Evolutionary conservation across 2,797 vertebrate genomes (phyloP).

Genomic region (Rallus crepitans): DNA sequence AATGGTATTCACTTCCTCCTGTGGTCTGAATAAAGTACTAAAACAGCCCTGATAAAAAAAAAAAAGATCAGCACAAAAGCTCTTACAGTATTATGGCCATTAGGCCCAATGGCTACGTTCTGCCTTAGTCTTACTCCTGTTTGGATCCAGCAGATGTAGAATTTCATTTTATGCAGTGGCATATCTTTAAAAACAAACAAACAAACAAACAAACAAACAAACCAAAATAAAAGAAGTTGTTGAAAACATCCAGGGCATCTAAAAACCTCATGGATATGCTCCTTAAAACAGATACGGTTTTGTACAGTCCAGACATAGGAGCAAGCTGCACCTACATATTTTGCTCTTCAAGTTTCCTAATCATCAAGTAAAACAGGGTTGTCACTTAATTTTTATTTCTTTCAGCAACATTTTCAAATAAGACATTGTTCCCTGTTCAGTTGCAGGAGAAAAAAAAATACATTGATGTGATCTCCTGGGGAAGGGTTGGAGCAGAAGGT

Average conservation of each 20-base stretch:
- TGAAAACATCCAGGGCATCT: not conserved
- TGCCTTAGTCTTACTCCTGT: not conserved
- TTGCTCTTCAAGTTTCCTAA: not conserved
- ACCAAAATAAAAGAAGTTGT: not conserved
- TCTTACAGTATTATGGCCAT: not conserved
- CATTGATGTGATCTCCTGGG: not conserved
- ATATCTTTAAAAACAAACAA: not conserved
- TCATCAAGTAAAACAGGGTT: not conserved
- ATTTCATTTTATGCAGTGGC: not conserved
- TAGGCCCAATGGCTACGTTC: not conserved
- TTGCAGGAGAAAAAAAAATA: not conserved
- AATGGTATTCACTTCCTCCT: not conserved
- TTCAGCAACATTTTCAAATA: not conserved
- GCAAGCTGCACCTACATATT: not conserved
- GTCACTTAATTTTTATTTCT: not conserved
- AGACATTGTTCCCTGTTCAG: not conserved
- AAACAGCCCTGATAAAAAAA: not conserved
- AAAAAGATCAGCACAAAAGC: not conserved
- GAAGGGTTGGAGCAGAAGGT: not conserved
- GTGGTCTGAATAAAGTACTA: not conserved
- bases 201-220: too few species aligned
- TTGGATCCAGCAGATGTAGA: not conserved
- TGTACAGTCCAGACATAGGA: not conserved
- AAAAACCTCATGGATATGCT: not conserved
- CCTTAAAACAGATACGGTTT: not conserved